phyloP scores from a whole-genome alignment of 1,140 invertebrate genomes.

The Chelonus insularis region DNA sequence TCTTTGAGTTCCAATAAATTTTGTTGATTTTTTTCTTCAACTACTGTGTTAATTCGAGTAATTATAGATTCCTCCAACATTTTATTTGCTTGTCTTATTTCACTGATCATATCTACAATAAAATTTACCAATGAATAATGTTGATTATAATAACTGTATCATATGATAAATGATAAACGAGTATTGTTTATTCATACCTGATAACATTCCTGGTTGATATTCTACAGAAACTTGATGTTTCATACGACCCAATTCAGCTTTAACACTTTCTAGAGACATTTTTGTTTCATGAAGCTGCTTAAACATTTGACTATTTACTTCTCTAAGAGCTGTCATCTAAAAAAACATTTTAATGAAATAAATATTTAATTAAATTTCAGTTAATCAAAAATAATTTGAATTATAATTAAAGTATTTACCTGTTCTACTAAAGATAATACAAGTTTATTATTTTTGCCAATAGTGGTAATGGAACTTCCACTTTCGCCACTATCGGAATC shows the following conservation, averaged over 20 bases:
- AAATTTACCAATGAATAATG: no score
- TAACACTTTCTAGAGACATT: constrained; percentile 57
- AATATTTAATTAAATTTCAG: no score
- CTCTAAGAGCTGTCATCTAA: constrained; percentile 58
- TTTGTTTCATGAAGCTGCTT: constrained; percentile 61
- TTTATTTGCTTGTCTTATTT: constrained; percentile 73
- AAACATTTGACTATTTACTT: constrained; percentile 60
- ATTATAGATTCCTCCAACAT: constrained; percentile 71
- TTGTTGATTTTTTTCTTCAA: constrained; percentile 61
- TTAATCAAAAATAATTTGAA: no score
- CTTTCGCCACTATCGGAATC: constrained; percentile 51
- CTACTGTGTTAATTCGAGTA: constrained; percentile 63
- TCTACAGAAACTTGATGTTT: constrained; percentile 52
- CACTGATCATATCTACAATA: constrained; percentile 67
- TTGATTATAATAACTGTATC: no score
- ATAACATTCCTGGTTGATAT: constrained; percentile 74
- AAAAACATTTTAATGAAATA: background rate
- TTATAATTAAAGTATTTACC: constrained; percentile 50
- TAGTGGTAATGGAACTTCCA: constrained; percentile 52
- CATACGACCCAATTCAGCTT: constrained; percentile 54
- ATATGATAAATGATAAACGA: constrained; percentile 1
- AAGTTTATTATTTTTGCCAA: constrained; percentile 57
- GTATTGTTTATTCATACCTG: constrained; percentile 42
- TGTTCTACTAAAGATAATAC: constrained; percentile 60
- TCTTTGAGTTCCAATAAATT: constrained; percentile 43